Conservation (phyloP, 2,888 invertebrate genomes). For the Lomographa bimaculata region DNA sequence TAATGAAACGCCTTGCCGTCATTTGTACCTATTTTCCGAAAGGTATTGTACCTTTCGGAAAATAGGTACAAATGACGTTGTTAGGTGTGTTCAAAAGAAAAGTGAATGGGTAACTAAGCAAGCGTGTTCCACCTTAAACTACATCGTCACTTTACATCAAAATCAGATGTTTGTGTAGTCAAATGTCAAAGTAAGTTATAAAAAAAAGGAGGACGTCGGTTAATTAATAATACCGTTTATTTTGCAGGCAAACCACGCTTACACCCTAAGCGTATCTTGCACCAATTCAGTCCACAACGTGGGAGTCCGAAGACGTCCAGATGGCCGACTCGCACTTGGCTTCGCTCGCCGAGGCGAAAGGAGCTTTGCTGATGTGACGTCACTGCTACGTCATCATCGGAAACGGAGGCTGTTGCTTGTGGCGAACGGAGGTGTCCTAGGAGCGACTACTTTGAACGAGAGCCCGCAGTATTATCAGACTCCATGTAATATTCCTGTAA, state of each 20-base stretch:
- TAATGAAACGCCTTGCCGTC: no score
- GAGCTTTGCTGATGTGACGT: conserved; percentile 76
- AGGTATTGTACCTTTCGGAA: no score
- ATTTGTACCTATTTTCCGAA: no score
- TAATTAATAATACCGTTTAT: no score
- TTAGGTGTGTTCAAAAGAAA: no score
- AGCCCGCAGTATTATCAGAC: conserved; percentile 71
- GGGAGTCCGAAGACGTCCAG: conserved; percentile 77
- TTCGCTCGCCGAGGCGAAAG: conserved; percentile 78
- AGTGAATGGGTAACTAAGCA: no score
- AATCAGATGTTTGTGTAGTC: no score
- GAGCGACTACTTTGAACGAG: conserved; percentile 76
- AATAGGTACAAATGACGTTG: no score
- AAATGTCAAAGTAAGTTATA: no score
- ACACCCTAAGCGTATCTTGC: conserved; percentile 82
- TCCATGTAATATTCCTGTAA: conserved; percentile 63
- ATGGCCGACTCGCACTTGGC: conserved; percentile 82
- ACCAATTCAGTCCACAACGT: conserved; percentile 81
- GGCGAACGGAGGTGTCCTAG: conserved; percentile 72
- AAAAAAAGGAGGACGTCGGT: no score
- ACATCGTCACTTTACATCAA: no score
- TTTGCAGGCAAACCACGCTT: conserved; percentile 69
- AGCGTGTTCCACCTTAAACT: no score
- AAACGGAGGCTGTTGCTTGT: conserved; percentile 80
- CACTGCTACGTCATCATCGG: conserved; percentile 81